Conservation (phyloP, 2,113 vertebrate species). For the Mustela lutreola region DNA sequence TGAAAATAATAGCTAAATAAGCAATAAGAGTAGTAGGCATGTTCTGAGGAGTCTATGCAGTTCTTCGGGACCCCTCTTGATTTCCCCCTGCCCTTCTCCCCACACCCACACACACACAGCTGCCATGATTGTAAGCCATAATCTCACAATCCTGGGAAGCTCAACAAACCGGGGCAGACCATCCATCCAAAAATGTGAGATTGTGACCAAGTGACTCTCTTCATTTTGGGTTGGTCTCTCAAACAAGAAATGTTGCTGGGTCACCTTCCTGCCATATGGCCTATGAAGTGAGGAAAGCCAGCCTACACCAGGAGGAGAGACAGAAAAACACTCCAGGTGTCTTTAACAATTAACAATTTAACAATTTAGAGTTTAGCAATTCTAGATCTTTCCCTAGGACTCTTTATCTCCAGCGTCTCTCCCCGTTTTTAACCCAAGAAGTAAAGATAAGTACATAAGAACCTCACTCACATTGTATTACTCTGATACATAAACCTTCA, state of each 20-base stretch:
- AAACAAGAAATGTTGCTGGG: neutral
- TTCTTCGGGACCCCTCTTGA: neutral
- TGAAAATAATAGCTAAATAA: neutral
- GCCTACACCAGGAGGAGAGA: neutral
- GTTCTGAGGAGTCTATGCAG: neutral
- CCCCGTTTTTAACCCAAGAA: neutral
- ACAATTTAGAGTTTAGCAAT: neutral
- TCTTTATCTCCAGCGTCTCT: neutral
- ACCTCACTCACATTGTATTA: neutral
- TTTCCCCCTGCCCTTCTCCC: fast-evolving
- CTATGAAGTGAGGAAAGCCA: neutral
- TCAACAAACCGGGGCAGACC: neutral
- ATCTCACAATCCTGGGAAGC: neutral
- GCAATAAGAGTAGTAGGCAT: neutral
- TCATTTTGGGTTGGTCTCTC: neutral
- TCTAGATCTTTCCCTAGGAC: neutral
- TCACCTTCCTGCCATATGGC: neutral
- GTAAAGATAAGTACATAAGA: neutral
- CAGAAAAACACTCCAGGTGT: too few relatives aligned
- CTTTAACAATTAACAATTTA: neutral
- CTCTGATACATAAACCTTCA: neutral
- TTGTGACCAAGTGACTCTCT: neutral
- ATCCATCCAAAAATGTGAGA: neutral
- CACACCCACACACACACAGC: neutral
- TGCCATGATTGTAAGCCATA: neutral